Evolutionary conservation across 2,888 invertebrate genomes (phyloP).

Genomic region (Nephrotoma flavescens): DNA sequence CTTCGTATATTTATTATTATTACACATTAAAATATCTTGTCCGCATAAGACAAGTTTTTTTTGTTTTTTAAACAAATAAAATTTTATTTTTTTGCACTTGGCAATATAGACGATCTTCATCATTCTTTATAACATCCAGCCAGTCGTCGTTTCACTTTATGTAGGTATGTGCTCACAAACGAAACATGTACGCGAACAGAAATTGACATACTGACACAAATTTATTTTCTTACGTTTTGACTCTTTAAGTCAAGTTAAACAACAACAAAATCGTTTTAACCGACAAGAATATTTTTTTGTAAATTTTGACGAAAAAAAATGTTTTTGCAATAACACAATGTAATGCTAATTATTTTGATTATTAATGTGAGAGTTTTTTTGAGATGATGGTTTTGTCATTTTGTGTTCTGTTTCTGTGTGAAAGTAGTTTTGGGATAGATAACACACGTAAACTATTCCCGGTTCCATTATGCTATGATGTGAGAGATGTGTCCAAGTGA

Average conservation of each 20-base stretch:
- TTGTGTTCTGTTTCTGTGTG: too few species aligned
- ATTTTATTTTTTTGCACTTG: background rate
- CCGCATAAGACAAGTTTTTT: constrained; percentile 20
- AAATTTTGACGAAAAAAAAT: background rate
- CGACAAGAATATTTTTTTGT: background rate
- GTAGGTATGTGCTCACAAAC: background rate
- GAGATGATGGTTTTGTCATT: too few species aligned
- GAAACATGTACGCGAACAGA: background rate
- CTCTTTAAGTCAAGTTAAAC: background rate
- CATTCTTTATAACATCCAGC: background rate
- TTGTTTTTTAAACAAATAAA: background rate
- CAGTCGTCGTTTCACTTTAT: background rate
- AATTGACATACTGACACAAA: background rate
- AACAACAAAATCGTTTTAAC: background rate
- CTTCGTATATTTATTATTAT: constrained; percentile 11
- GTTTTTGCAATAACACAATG: too few species aligned
- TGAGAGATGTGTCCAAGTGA: too few species aligned
- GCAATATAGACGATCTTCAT: background rate
- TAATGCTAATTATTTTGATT: too few species aligned
- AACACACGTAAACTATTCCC: too few species aligned
- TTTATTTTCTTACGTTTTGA: background rate
- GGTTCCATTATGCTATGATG: too few species aligned
- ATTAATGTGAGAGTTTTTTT: too few species aligned
- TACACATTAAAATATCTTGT: constrained; percentile 29
- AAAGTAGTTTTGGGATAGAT: too few species aligned